phyloP scores from a whole-genome alignment of 2,113 vertebrate species.

The Psophia crepitans region DNA sequence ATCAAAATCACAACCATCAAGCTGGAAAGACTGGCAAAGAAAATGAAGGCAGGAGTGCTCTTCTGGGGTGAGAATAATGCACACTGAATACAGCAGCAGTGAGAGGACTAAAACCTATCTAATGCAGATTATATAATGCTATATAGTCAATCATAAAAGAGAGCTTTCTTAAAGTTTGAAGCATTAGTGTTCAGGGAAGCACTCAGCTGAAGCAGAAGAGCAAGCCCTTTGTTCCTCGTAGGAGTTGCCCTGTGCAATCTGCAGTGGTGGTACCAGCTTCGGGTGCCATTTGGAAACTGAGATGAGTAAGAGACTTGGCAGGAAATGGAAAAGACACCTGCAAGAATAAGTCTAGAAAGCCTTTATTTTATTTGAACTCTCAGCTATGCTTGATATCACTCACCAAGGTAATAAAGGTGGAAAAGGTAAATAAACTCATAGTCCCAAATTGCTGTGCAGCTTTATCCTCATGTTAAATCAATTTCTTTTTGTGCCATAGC shows the following conservation, averaged over 20 bases:
- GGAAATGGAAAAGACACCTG: neutral
- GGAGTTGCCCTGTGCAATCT: neutral
- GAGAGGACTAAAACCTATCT: neutral
- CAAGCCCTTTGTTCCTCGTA: neutral
- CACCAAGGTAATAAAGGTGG: neutral
- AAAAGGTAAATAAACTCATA: neutral
- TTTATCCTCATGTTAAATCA: neutral
- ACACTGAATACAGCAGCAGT: neutral
- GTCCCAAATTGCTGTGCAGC: neutral
- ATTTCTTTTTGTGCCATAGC: neutral
- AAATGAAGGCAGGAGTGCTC: neutral
- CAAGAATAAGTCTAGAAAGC: neutral
- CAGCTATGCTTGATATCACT: neutral
- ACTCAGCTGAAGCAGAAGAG: neutral
- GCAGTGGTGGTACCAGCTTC: neutral
- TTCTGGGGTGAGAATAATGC: constrained; percentile 4
- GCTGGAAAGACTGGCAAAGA: neutral
- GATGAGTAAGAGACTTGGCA: neutral
- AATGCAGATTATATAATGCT: constrained; percentile 11
- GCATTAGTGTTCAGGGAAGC: neutral
- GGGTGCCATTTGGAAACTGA: neutral
- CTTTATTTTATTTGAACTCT: neutral
- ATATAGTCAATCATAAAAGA: neutral
- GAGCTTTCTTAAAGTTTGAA: neutral
- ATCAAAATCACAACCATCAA: neutral